Base-by-base conservation (phyloP, 1,140 invertebrate species). In the Leptinotarsa undecemlineata region DNA sequence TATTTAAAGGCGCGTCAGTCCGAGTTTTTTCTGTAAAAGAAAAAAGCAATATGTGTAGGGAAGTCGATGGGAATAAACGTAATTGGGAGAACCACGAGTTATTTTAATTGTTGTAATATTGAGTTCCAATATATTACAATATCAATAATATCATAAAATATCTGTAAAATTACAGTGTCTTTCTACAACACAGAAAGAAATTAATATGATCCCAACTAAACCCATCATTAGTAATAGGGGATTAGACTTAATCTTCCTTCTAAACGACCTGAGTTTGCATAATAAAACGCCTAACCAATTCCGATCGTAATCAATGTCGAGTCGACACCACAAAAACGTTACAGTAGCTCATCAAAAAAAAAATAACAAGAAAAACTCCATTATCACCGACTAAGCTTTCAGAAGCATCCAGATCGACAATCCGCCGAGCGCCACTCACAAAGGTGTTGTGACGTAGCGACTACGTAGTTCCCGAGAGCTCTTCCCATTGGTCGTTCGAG, bases 391-490 rank as follows among this genome's bases (percentile, higher is more conserved):
- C 14, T 64, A n/a, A 64, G 63, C 17, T 20, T 64, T 64, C 63
- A 33, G 63, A 64, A 64, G 63, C 67, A 70, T 51, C 68, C 20
- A 64, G 62, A 72, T 63, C 51, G 48, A 42, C 57, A 42, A 61
- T 19, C 19, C 48, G 14, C 68, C n/a, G 48, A 74, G 71, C 76
- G 76, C 76, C 71, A 79, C 73, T 76, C 72, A 74, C 63, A 64
- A 64, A 64, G 74, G 61, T 73, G 66, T 20, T 47, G 68, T 80
- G 73, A 80, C 78, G 78, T 77, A 63, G 62, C 66, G 68, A 48
- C 77, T 75, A 82, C 79, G 79, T 81, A 51, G n/a, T 63, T n/a
- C 5, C 6, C 33, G 47, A 73, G 26, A 73, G 71, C 71, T 63
- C 13, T 20, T 78, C 23, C 51, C 48, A 80, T 80, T 79, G 77